phyloP scores from a whole-genome alignment of 2,113 vertebrate species.

The Ramphastos sulfuratus region DNA sequence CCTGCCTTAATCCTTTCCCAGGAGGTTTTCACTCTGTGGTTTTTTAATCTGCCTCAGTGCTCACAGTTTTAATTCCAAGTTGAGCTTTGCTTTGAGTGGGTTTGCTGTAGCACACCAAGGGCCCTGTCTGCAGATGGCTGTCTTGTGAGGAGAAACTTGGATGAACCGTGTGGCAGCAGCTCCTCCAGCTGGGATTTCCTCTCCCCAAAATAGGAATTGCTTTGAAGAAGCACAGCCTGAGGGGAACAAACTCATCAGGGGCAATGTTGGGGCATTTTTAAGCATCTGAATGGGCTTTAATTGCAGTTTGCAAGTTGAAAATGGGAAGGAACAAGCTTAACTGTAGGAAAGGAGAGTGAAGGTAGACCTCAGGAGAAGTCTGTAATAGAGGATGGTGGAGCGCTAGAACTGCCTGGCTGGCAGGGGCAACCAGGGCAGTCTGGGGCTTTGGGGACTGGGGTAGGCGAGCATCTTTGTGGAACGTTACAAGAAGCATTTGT shows the following conservation, averaged over 20 bases:
- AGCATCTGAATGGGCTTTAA: not conserved
- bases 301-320: not conserved
- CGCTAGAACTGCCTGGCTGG: not conserved
- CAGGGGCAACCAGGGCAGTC: not conserved
- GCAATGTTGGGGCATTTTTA: accelerated
- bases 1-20: not conserved
- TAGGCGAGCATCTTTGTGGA: not conserved
- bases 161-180: not conserved
- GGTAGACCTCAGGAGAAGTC: not conserved
- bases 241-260: not conserved
- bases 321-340: not conserved
- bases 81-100: not conserved
- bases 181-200: not conserved
- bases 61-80: not conserved
- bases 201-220: not conserved
- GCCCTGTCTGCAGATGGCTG: not conserved
- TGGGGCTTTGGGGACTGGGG: not conserved
- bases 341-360: not conserved
- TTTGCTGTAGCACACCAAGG: not conserved
- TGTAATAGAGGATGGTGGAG: not conserved
- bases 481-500: accelerated
- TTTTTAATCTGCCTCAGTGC: not conserved
- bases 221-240: accelerated
- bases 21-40: not conserved
- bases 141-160: not conserved